Evolutionary conservation across 2,888 invertebrate genomes (phyloP).

Genomic region (Aquatica leii): DNA sequence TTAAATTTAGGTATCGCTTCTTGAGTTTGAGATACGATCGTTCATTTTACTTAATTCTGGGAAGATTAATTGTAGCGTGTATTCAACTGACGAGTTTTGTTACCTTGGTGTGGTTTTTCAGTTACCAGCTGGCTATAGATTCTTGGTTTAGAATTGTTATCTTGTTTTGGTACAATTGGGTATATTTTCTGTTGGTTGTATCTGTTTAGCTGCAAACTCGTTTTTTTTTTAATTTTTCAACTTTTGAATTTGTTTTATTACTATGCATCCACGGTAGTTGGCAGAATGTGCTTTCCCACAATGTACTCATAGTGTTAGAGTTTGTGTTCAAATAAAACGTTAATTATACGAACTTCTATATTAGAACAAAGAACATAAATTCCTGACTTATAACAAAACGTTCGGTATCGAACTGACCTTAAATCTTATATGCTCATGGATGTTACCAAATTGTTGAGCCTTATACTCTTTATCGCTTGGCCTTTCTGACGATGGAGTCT

Average conservation of each 20-base stretch:
- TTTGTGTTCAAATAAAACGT: too few species aligned
- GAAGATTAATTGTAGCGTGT: too few species aligned
- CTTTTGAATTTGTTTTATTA: neutral
- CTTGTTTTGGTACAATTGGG: neutral
- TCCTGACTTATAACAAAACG: too few species aligned
- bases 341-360: too few species aligned
- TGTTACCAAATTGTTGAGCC: too few species aligned
- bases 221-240: neutral
- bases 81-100: too few species aligned
- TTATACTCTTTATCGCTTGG: too few species aligned
- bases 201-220: neutral
- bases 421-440: too few species aligned
- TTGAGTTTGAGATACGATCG: neutral
- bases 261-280: neutral
- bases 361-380: too few species aligned
- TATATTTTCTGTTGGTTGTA: neutral
- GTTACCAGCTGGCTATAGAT: neutral
- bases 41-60: too few species aligned
- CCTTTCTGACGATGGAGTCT: too few species aligned
- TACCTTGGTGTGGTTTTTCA: neutral
- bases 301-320: neutral
- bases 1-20: neutral
- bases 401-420: too few species aligned
- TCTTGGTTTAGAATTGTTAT: neutral
- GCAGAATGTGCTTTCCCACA: neutral